Conservation (phyloP, 2,797 vertebrate species). For the Bovichtus variegatus region DNA sequence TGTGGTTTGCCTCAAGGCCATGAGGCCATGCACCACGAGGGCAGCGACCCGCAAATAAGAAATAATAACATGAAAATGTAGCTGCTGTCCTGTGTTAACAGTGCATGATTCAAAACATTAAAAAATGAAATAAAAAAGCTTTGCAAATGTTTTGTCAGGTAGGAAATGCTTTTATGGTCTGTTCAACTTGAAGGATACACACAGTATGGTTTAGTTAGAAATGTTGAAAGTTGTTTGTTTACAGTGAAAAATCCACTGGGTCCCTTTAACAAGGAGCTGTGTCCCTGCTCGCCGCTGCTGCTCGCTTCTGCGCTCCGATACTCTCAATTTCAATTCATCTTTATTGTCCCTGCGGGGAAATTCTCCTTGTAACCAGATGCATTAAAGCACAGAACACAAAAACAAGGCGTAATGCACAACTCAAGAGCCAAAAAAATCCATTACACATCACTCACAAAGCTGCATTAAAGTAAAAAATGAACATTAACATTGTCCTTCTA, state of each 20-base stretch:
- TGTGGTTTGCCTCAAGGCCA: neutral
- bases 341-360: conserved; percentile 31
- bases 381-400: conserved; percentile 49
- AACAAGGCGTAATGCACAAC: conserved; percentile 12
- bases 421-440: conserved; percentile 23
- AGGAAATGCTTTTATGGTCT: neutral
- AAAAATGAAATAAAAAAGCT: neutral
- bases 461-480: neutral
- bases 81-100: neutral
- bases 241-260: conserved; percentile 31
- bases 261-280: conserved; percentile 28
- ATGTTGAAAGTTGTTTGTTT: conserved; percentile 20
- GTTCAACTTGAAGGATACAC: neutral
- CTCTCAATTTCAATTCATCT: conserved; percentile 43
- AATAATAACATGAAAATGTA: neutral
- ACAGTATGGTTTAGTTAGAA: neutral
- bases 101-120: neutral
- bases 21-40: neutral
- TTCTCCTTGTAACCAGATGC: conserved; percentile 41
- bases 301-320: conserved; percentile 38
- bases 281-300: conserved; percentile 13
- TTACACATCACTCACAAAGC: conserved; percentile 18
- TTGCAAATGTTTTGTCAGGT: neutral
- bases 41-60: neutral
- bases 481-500: conserved; percentile 1